Evolutionary conservation across 2,888 invertebrate species (phyloP).

Genomic region (Drosophila austrosaltans): DNA sequence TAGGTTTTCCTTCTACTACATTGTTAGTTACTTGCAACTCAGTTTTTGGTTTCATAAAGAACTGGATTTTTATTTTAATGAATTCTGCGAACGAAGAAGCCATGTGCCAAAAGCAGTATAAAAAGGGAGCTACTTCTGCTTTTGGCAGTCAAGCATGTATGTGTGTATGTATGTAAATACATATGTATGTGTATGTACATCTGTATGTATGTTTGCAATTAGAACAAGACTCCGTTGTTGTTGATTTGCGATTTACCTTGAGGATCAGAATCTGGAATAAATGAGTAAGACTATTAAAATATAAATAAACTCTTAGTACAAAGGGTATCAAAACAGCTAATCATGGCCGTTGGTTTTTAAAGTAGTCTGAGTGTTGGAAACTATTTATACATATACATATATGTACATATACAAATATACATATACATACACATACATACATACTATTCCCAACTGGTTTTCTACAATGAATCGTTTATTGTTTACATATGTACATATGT

Average conservation of each 20-base stretch:
- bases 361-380: neutral
- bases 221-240: neutral
- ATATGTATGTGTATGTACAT: neutral
- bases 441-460: slow-evolving; percentile 12
- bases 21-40: slow-evolving; percentile 21
- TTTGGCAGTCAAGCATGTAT: neutral
- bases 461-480: slow-evolving; percentile 16
- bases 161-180: neutral
- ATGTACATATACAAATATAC: neutral
- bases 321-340: neutral
- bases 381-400: neutral
- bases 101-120: neutral
- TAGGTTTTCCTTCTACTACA: slow-evolving; percentile 7
- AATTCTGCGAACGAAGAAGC: slow-evolving; percentile 46
- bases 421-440: neutral
- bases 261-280: no score
- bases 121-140: neutral
- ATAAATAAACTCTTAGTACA: neutral
- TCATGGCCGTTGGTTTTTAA: slow-evolving; percentile 10
- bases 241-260: neutral
- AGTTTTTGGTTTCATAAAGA: slow-evolving; percentile 1
- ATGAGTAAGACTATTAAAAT: neutral
- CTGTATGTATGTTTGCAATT: neutral
- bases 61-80: slow-evolving; percentile 48
- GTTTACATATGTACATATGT: neutral